Evolutionary conservation across 1,140 invertebrate species (phyloP), one percentile per base, ranked within the genome.

Genomic region (Tetramorium simillimum): DNA sequence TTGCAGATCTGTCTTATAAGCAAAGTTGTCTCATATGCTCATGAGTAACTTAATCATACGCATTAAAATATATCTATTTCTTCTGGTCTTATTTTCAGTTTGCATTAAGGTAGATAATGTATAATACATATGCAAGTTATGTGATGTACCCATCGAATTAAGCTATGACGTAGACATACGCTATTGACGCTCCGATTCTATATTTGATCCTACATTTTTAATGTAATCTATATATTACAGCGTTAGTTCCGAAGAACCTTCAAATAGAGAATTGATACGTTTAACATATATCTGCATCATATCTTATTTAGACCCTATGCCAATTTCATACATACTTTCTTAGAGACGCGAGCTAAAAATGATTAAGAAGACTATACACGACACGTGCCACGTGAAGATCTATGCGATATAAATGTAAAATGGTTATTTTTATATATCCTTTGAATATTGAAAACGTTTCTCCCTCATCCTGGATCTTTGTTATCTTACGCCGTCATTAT

Each of bases 291-390:
- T 46, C 43, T 46, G 46, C 10, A 18, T 84, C 69, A 84, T 60
- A 49, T 33, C 7, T 73, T 73, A 84, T 73, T 84, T 60, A 60
- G 14, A 73, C 7, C 28, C 51, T 28, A 43, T 46, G 24, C 53
- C 21, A 73, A 46, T 84, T 84, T 60, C n/a, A 49, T 21, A 49
- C 14, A 18, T 84, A 60, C 33, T 81, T 70, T 43, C 33, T 81
- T 81, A 70, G 18, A 75, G 14, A 18, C 18, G n/a, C 21, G 9
- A 73, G 9, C 40, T 60, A 72, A 46, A 73, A 60, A 84, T 60
- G 40, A 60, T 82, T 60, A 72, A 82, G 37, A 46, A 46, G n/a
- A 60, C 21, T 37, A 24, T 37, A 53, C 40, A 43, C 43, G 62
- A 46, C 51, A 69, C 46, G 62, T 82, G 21, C 16, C 33, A 43